Conservation (phyloP, 2,888 invertebrate genomes). For the Cosmopolites sordidus region DNA sequence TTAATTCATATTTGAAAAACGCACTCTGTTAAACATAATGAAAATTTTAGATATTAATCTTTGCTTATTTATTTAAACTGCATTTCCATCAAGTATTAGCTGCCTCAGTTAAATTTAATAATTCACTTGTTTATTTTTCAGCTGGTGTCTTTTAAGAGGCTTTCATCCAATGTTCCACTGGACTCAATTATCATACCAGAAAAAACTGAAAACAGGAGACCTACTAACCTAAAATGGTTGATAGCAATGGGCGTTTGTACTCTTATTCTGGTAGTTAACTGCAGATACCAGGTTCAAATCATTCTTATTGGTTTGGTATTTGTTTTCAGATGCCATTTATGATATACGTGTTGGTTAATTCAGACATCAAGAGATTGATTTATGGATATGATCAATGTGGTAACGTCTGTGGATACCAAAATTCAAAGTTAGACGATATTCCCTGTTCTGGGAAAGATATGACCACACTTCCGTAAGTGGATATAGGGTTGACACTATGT, state of each 20-base stretch:
- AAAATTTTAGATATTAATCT: too few relatives aligned
- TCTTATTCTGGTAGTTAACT: slow-evolving; percentile 29
- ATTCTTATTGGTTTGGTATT: slow-evolving; percentile 2
- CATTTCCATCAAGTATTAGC: too few relatives aligned
- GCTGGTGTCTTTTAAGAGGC: slow-evolving; percentile 32
- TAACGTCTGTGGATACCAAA: slow-evolving; percentile 33
- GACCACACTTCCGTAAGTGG: slow-evolving; percentile 30
- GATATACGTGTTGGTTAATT: slow-evolving; percentile 30
- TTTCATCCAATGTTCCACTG: slow-evolving; percentile 21
- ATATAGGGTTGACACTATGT: too few relatives aligned
- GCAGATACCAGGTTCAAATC: too few relatives aligned
- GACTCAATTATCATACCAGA: slow-evolving; percentile 33
- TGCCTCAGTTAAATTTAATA: too few relatives aligned
- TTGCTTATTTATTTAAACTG: too few relatives aligned
- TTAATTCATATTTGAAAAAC: too few relatives aligned
- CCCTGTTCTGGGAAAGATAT: slow-evolving; percentile 32
- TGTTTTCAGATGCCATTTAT: slow-evolving; percentile 33
- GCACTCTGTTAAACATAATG: too few relatives aligned
- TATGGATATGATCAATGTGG: slow-evolving; percentile 33
- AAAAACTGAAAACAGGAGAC: slow-evolving; percentile 28
- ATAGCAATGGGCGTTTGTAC: slow-evolving; percentile 27
- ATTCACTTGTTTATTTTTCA: slow-evolving; percentile 22
- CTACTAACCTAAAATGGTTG: slow-evolving; percentile 32
- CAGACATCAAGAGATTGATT: slow-evolving; percentile 27
- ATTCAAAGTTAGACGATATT: slow-evolving; percentile 29